Evolutionary conservation across 2,113 vertebrate species (phyloP), one percentile per base, ranked within the genome.

Genomic region (Neoarius graeffei): DNA sequence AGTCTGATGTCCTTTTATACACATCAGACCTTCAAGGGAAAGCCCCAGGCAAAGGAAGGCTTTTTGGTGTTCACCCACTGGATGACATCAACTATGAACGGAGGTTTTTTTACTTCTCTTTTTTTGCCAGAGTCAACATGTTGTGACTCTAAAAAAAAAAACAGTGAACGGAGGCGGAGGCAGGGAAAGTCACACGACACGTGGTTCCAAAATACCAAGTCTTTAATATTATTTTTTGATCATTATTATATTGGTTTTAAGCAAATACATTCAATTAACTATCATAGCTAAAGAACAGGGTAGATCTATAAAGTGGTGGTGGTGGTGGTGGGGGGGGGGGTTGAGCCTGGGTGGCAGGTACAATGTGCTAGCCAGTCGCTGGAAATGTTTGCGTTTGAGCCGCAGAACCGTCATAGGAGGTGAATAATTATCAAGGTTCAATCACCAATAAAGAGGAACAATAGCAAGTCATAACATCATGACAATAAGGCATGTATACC

Each of bases 1-100:
- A 60, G 60, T 25, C 50, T 35, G 23, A 1, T 23, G 2, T 30
- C 14, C n/a, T 23, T 90, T 90, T 90, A 90, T 90, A 90, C 10
- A 81, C 1, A 52, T 1, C n/a, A 6, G 27, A 19, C 4, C 10
- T 1, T 3, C 11, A 4, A 25, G 3, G 89, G 88, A 73, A 71
- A 57, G 83, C 57, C 90, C 88, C 69, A 57, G 13, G 42, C 50
- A 84, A 50, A 69, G 83, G n/a, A 23, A n/a, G n/a, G 19, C 54
- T 7, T 4, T 3, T 54, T 50, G 4, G 13, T 4, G 1, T 1
- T 11, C 42, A 5, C 35, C 17, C 19, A 23, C 17, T 27, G 3
- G 25, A 11, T 64, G 20, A 59, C 54, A 56, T 81, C 19, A 54
- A 60, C 4, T 19, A 20, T 42, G 20, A 82, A 20, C 27, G 0